Evolutionary conservation across 2,797 vertebrate species (phyloP), one percentile per base, ranked within the genome.

Genomic region (Prunella strophiata): DNA sequence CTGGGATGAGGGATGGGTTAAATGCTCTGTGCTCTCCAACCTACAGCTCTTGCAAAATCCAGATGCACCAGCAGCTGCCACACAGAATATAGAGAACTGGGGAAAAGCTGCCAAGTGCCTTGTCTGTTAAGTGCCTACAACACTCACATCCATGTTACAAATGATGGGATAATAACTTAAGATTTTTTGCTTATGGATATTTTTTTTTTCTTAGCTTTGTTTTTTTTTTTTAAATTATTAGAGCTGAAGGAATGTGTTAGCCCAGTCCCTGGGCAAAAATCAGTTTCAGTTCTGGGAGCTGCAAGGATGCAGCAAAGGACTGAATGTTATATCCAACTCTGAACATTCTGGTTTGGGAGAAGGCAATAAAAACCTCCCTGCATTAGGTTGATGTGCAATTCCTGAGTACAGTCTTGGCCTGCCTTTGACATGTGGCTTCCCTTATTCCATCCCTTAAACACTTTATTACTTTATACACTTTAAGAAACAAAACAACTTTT

Each of bases 81-180:
- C 7, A 74, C 74, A 55, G 92, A 58, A 26, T 4, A 40, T 0
- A n/a, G 43, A 47, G 48, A 38, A 27, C 71, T 26, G 34, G 2
- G 8, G 72, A 77, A 30, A 80, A 74, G 61, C 91, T 92, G 93
- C 81, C 91, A 71, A 86, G 72, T 40, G 58, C 79, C 87, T 72
- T 63, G 91, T 34, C 59, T 52, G 65, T 32, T 57, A 71, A 85
- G 54, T 38, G 90, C 86, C 73, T 78, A 26, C 67, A n/a, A 30
- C 1, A 5, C 54, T 55, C 86, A 36, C 40, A 32, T 61, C 34
- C 63, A 2, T 15, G 55, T 50, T 59, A 65, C 61, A 72, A 75
- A 74, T 11, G 32, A 89, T 18, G 16, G 61, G 68, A 61, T 61
- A 74, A 52, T 7, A 67, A 74, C 58, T 30, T 13, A 10, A 21